Conservation (phyloP, 2,113 vertebrate species). For the Xerus inauris region DNA sequence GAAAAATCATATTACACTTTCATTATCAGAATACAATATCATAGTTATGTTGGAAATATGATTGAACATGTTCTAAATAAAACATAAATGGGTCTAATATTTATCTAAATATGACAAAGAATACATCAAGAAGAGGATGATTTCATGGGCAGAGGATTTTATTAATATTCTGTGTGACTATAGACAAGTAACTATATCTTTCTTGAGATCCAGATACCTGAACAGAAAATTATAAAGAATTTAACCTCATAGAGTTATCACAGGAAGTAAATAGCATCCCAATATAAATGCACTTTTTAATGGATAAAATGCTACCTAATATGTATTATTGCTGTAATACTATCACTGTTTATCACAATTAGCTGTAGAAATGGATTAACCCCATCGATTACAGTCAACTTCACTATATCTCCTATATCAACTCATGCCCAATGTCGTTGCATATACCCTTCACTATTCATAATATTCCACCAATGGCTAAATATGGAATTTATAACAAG, state of each 20-base stretch:
- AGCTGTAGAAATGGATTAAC: not conserved
- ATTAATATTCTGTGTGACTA: not conserved
- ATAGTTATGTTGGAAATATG: not conserved
- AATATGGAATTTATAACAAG: conserved; percentile 62
- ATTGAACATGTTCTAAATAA: not conserved
- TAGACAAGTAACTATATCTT: not conserved
- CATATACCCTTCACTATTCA: conserved; percentile 37
- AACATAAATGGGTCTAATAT: not conserved
- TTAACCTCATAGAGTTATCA: not conserved
- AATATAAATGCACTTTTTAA: not conserved
- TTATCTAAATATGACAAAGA: conserved; percentile 1
- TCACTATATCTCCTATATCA: not conserved
- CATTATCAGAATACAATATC: not conserved
- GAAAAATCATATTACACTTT: not conserved
- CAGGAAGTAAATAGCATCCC: not conserved
- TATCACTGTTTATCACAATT: not conserved
- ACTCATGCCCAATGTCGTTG: not conserved
- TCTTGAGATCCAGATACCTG: not conserved
- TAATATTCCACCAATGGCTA: conserved; percentile 53
- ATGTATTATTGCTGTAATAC: not conserved
- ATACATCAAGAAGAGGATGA: not conserved
- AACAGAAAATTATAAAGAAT: not conserved
- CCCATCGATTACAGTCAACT: not conserved
- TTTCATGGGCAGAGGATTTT: not conserved
- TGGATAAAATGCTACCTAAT: not conserved